Base-by-base conservation (phyloP, 2,888 invertebrate species). In the Strigamia transsilvanica region DNA sequence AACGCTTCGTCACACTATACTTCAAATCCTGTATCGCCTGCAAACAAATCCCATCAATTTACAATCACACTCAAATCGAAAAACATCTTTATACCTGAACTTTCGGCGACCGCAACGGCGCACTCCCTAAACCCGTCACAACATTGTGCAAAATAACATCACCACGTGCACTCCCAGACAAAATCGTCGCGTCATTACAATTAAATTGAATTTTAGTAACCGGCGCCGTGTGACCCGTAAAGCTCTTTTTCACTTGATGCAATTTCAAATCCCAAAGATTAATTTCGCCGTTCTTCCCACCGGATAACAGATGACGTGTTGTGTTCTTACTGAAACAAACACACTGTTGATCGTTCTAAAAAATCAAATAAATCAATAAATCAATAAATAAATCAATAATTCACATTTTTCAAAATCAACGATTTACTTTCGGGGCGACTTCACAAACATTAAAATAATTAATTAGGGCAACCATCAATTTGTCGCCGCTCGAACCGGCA, bases 71-170 rank as follows among this genome's bases (percentile, higher is more conserved):
- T 15, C 46, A 1, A 46, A 3, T 13, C 12, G 5, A 46, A 3
- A 46, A 46, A 46, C 5, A n/a, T 15, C 4, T 80, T 21, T 1
- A 6, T 15, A 42, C 80, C 80, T 80, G 80, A 80, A 46, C 21
- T 46, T 46, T 46, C 3, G 80, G 85, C 18, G 86, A 84, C 42
- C 85, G 80, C 80, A 87, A 84, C 5, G 87, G 87, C 78, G 85
- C 85, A 83, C 85, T 86, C 32, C 85, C 86, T 78, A 86, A 85
- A n/a, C 86, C 86, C 27, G 87, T 87, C 21, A 86, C 85, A n/a
- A 87, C 85, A 85, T 88, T 88, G 84, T 86, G 86, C 78, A 88
- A 82, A 38, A 88, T 86, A 79, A 88, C 87, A 83, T 88, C 87
- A 77, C 88, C 88, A 80, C 85, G 85, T 38, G 87, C 86, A 4